Conservation (phyloP, 1,140 invertebrate species). For the Aculops lycopersici region DNA sequence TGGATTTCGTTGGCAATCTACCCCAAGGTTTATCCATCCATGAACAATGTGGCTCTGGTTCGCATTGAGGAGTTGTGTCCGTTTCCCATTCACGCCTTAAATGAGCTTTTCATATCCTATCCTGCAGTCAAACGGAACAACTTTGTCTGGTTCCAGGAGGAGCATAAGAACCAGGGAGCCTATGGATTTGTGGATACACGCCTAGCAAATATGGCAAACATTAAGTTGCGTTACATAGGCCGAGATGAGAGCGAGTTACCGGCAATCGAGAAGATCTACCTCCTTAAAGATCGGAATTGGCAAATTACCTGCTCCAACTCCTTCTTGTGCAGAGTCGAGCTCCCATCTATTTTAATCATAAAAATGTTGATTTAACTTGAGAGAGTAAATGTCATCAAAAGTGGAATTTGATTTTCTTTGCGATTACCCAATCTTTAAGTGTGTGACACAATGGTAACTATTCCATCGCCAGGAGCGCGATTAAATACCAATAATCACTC, state of each 20-base stretch:
- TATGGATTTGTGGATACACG: constrained; percentile 64
- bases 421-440: no score
- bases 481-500: no score
- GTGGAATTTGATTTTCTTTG: no score
- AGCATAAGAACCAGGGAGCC: constrained; percentile 84
- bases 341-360: constrained; percentile 19
- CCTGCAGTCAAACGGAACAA: constrained; percentile 38
- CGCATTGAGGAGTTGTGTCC: constrained; percentile 62
- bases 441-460: no score
- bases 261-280: no score
- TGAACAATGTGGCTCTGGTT: constrained; percentile 46
- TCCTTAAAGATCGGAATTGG: no score
- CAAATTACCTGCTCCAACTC: no score
- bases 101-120: constrained; percentile 38
- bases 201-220: constrained; percentile 59
- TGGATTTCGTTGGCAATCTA: constrained; percentile 42
- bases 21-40: constrained; percentile 35
- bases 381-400: constrained; percentile 53
- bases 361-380: constrained; percentile 65
- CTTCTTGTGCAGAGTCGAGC: neutral
- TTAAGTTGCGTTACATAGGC: constrained; percentile 8
- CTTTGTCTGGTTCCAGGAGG: constrained; percentile 91
- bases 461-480: no score
- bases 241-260: neutral
- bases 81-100: constrained; percentile 46